These are phyloP conservation scores for Spialia ferax DNA, from an alignment of 2,888 invertebrate species.

Conservation along the genomic window DNA sequence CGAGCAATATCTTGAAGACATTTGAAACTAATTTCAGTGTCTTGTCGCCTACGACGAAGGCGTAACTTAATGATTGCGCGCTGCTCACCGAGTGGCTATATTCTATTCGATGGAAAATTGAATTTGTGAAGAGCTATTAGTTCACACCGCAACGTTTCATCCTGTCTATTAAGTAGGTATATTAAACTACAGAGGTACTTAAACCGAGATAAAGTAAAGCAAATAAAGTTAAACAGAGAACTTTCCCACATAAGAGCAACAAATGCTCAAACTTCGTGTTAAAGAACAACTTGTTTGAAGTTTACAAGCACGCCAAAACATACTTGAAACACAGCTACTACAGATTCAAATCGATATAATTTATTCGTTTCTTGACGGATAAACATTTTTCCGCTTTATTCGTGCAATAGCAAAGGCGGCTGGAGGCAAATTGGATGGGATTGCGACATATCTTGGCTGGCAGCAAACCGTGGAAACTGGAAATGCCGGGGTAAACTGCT, in stretches of 20 bases:
- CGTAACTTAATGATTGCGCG: slow-evolving; percentile 80
- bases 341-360: slow-evolving; percentile 60
- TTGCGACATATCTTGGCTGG: slow-evolving; percentile 81
- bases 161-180: slow-evolving; percentile 64
- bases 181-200: slow-evolving; percentile 19
- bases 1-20: slow-evolving; percentile 49
- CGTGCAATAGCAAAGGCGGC: slow-evolving; percentile 73
- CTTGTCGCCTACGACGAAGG: slow-evolving; percentile 60
- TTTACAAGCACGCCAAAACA: slow-evolving; percentile 33
- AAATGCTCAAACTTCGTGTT: slow-evolving; percentile 23
- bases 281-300: slow-evolving; percentile 32
- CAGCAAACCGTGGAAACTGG: slow-evolving; percentile 76
- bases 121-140: slow-evolving; percentile 84
- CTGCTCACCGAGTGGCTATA: slow-evolving; percentile 75
- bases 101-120: slow-evolving; percentile 82
- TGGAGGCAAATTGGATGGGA: slow-evolving; percentile 82
- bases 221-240: slow-evolving; percentile 24
- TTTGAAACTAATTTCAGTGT: slow-evolving; percentile 66
- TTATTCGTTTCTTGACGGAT: slow-evolving; percentile 71
- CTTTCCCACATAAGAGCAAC: slow-evolving; percentile 20
- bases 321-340: slow-evolving; percentile 27
- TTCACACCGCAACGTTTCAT: slow-evolving; percentile 72
- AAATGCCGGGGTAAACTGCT: slow-evolving; percentile 79
- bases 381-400: slow-evolving; percentile 80
- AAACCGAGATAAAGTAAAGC: slow-evolving; percentile 6